phyloP scores from a whole-genome alignment of 2,113 vertebrate species.

The Antigone vipio region DNA sequence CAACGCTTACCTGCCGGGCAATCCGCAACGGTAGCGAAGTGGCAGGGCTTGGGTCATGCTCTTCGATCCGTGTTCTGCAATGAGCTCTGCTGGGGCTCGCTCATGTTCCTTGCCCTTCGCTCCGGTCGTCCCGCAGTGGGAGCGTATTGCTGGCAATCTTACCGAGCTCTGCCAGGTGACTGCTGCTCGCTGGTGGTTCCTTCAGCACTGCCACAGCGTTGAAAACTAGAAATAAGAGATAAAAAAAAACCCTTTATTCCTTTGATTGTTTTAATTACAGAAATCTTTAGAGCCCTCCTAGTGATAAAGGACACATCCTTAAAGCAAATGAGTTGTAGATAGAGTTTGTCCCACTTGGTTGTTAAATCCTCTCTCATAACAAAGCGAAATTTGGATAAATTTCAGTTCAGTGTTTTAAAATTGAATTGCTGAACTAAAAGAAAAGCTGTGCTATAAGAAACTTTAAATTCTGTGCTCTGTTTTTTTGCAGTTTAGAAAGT shows the following conservation, averaged over 20 bases:
- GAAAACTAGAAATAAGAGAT: not conserved
- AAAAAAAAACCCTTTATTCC: not conserved
- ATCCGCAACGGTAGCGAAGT: fast-evolving
- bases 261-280: not conserved
- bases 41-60: not conserved
- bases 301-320: not conserved
- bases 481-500: not conserved
- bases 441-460: not conserved
- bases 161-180: fast-evolving
- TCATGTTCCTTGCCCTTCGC: fast-evolving
- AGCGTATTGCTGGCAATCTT: fast-evolving
- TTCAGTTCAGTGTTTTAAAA: not conserved
- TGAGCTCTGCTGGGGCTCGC: not conserved
- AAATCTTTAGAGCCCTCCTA: not conserved
- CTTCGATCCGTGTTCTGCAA: too few species aligned
- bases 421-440: not conserved
- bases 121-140: fast-evolving
- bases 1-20: not conserved
- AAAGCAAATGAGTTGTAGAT: not conserved
- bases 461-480: not conserved
- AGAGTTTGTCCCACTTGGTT: not conserved
- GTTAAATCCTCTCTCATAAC: too few species aligned
- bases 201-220: too few species aligned
- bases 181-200: not conserved
- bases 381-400: not conserved